These are phyloP conservation scores for Nesoenas mayeri DNA, from an alignment of 2,113 vertebrate genomes.

Conservation along the genomic window DNA sequence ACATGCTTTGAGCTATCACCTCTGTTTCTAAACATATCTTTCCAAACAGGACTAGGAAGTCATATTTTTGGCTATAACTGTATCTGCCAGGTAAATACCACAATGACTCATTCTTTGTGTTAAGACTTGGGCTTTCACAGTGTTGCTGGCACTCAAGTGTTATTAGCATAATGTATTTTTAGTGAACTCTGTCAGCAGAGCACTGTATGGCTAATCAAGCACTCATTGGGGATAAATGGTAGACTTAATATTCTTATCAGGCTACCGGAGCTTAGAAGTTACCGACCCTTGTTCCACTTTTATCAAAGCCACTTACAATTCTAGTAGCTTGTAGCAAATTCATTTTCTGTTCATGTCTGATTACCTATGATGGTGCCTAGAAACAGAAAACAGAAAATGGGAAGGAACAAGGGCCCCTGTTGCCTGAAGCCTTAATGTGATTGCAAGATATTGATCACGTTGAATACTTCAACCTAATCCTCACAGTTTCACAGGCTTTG, in stretches of 20 bases:
- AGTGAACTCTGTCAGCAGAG: constrained; percentile 67
- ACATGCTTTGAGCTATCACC: not conserved
- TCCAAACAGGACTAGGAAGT: not conserved
- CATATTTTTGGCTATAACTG: not conserved
- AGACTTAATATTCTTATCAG: constrained; percentile 63
- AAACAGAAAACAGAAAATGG: constrained; percentile 35
- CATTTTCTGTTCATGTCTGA: constrained; percentile 37
- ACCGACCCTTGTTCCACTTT: constrained; percentile 43
- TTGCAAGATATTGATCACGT: constrained; percentile 35
- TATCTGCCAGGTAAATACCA: constrained; percentile 27
- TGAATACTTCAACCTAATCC: constrained; percentile 35
- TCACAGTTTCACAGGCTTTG: constrained; percentile 31
- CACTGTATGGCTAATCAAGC: constrained; percentile 54
- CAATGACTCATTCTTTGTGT: constrained; percentile 27
- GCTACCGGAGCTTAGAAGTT: constrained; percentile 13
- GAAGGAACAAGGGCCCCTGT: not conserved
- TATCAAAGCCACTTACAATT: constrained; percentile 55
- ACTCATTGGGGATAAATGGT: constrained; percentile 51
- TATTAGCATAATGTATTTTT: constrained; percentile 70
- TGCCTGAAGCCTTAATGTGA: not conserved
- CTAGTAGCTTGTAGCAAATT: constrained; percentile 52
- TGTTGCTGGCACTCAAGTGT: constrained; percentile 18
- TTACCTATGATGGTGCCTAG: constrained; percentile 18
- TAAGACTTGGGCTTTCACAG: constrained; percentile 14
- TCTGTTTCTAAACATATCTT: not conserved